Percentiles rank a stretch among this genome's conserved stretches.
Conservation (phyloP, 2,888 invertebrate genomes). For the Choristoneura rosaceana region DNA sequence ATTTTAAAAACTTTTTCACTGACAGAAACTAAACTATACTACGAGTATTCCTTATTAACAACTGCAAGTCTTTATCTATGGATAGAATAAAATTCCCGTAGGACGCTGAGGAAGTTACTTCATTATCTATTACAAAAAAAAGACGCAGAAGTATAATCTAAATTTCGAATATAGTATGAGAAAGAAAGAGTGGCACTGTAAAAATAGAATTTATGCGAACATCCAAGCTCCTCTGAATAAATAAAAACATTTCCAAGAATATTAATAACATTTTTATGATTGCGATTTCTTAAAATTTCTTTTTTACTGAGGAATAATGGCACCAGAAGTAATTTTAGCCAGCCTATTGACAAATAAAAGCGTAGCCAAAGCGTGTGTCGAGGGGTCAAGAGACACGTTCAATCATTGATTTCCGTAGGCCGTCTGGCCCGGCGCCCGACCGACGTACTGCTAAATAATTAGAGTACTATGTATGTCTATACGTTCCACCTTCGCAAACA, state of each 20-base stretch:
- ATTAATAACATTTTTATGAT: background rate
- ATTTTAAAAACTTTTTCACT: no score
- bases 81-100: no score
- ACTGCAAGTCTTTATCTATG: no score
- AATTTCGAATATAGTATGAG: no score
- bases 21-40: no score
- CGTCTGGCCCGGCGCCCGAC: constrained; percentile 44
- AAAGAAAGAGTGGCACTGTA: no score
- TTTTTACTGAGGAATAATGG: background rate
- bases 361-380: constrained; percentile 27
- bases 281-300: background rate
- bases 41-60: no score
- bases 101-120: no score
- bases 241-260: background rate
- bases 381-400: constrained; percentile 43
- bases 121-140: no score
- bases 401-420: constrained; percentile 52
- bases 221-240: no score
- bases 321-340: constrained; percentile 18
- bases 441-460: constrained; percentile 50
- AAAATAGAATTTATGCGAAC: no score
- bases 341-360: constrained; percentile 25
- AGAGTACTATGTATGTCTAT: background rate
- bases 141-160: no score
- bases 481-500: background rate